These are phyloP conservation scores for Brachyistius frenatus DNA, from an alignment of 2,113 vertebrate genomes.

Conservation along the genomic window DNA sequence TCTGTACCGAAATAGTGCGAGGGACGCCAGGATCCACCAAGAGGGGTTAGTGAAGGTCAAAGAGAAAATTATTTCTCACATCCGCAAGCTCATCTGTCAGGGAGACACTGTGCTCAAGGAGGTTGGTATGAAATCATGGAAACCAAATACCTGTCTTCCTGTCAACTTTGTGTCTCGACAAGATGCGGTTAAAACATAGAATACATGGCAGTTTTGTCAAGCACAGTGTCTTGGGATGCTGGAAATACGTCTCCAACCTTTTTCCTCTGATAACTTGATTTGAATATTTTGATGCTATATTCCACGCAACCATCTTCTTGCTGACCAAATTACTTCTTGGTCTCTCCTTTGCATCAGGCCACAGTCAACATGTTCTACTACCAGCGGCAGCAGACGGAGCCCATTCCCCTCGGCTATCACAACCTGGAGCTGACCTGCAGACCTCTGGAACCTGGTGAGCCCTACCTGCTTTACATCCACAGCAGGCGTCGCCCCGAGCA, in stretches of 20 bases:
- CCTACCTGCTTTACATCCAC: slow-evolving; percentile 88
- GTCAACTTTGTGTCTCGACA: background rate
- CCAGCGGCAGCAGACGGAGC: slow-evolving; percentile 86
- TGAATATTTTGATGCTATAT: background rate
- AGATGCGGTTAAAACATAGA: background rate
- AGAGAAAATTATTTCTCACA: slow-evolving; percentile 88
- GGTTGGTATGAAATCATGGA: slow-evolving; percentile 76
- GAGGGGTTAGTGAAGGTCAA: slow-evolving; percentile 88
- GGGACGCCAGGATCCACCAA: slow-evolving; percentile 85
- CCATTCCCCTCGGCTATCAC: slow-evolving; percentile 83
- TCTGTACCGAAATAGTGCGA: slow-evolving; percentile 84
- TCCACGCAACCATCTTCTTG: background rate
- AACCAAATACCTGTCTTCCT: slow-evolving; percentile 4
- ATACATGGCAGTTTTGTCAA: background rate
- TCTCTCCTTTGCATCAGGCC: slow-evolving; percentile 78
- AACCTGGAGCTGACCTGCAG: slow-evolving; percentile 86
- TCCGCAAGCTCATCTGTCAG: slow-evolving; percentile 91
- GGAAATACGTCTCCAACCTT: no score
- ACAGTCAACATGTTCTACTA: slow-evolving; percentile 91
- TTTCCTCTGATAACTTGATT: no score
- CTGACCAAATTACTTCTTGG: background rate
- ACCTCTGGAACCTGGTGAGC: slow-evolving; percentile 87
- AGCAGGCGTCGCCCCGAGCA: slow-evolving; percentile 73
- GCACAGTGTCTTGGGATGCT: no score
- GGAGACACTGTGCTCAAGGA: slow-evolving; percentile 91